Percentiles rank a stretch among this genome's conserved stretches.
Conservation (phyloP, 2,797 vertebrate genomes). For the Leptoclinus maculatus region DNA sequence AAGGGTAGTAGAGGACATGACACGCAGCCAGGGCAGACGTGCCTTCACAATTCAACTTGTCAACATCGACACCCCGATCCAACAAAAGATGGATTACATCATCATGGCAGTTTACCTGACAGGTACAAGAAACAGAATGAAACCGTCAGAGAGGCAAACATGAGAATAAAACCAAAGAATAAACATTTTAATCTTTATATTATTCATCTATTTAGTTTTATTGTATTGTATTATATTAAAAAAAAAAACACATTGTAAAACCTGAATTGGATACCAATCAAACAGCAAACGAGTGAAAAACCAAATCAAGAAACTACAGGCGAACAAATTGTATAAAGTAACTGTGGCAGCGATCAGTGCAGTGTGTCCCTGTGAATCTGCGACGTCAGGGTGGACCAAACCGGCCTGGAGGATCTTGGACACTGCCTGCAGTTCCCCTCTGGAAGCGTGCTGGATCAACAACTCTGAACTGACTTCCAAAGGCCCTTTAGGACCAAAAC, state of each 20-base stretch:
- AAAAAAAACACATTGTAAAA: neutral
- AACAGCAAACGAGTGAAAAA: neutral
- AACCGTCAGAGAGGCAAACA: neutral
- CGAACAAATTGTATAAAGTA: slow-evolving; percentile 41
- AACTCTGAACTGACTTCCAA: slow-evolving; percentile 82
- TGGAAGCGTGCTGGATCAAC: slow-evolving; percentile 81
- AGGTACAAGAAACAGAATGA: neutral
- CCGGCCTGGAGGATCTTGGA: slow-evolving; percentile 71
- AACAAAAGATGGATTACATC: slow-evolving; percentile 87
- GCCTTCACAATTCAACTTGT: slow-evolving; percentile 86
- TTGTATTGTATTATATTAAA: neutral
- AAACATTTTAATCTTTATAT: neutral
- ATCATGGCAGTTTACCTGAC: slow-evolving; percentile 83
- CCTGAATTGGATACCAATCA: neutral
- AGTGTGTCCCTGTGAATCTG: slow-evolving; percentile 84
- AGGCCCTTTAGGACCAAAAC: slow-evolving; percentile 83
- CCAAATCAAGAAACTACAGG: neutral
- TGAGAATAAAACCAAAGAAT: neutral
- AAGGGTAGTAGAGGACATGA: slow-evolving; percentile 86
- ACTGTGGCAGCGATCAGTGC: slow-evolving; percentile 89
- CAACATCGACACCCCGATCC: slow-evolving; percentile 88
- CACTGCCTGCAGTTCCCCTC: slow-evolving; percentile 77
- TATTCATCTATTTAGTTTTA: neutral
- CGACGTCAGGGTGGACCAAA: slow-evolving; percentile 83
- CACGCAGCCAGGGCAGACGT: slow-evolving; percentile 87